Evolutionary conservation across 2,113 vertebrate species (phyloP), one percentile per base, ranked within the genome.

Genomic region (Leucoraja erinaceus): DNA sequence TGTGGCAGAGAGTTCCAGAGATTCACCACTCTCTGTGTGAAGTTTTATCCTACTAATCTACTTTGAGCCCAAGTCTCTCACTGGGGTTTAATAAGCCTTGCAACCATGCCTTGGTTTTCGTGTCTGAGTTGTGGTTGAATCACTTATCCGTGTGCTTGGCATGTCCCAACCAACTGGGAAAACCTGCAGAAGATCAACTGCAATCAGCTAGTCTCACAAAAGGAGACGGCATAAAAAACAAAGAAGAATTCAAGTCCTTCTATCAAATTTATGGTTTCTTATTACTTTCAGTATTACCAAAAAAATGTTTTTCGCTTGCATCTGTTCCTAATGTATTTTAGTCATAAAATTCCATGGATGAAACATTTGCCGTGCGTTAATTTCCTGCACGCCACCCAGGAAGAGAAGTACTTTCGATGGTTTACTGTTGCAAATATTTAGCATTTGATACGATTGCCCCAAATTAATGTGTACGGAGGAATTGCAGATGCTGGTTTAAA

Each of bases 181-280:
- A 31, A 18, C 56, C 2, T 88, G 59, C 83, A 63, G 59, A 63
- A 31, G 56, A 12, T 88, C 28, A 63, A 63, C 54, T 61, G 81
- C 54, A 84, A 59, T 84, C 54, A 59, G 28, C 54, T 88, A 7
- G 14, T 88, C 12, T 61, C 31, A 31, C 25, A 63, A 88, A 88
- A 63, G 12, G 4, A 5, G 28, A 31, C 63, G 83, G 28, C 83
- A 63, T 28, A n/a, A 31, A 86, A 47, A 88, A 88, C 20, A 88
- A 61, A 61, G 2, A 63, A 4, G 63, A 14, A 56, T 18, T 88
- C 56, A 88, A 31, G 63, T 88, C 59, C 28, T 88, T 84, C 47
- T 84, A 63, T 88, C 25, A 63, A 88, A 63, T 63, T 88, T 88
- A 88, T 31, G 83, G 59, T 31, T 88, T 31, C 83, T 86, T 28